Evolutionary conservation across 2,797 vertebrate species (phyloP).

Genomic region (Acanthis flammea): DNA sequence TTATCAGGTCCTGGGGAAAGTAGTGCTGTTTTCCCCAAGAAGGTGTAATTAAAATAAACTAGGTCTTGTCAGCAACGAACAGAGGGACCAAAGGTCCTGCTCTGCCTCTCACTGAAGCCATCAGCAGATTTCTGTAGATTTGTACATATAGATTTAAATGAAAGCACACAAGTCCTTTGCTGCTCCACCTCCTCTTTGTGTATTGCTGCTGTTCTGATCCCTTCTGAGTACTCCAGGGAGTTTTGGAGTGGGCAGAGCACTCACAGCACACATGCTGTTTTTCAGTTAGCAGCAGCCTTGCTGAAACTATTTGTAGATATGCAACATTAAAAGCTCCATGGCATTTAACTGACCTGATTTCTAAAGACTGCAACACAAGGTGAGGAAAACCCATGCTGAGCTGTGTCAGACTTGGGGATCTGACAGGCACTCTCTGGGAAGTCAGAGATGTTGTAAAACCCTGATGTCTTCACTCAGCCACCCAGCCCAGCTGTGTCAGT

Average conservation of each 20-base stretch:
- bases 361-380: not conserved
- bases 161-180: not conserved
- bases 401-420: not conserved
- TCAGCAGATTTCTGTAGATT: not conserved
- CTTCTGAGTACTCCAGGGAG: not conserved
- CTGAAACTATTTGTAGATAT: not conserved
- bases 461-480: not conserved
- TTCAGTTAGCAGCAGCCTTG: not conserved
- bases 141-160: not conserved
- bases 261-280: not conserved
- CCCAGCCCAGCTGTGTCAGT: not conserved
- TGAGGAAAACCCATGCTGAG: not conserved
- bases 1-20: not conserved
- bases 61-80: not conserved
- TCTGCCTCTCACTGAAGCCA: not conserved
- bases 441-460: not conserved
- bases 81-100: not conserved
- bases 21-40: not conserved
- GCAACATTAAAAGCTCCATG: not conserved
- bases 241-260: not conserved
- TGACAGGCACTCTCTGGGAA: not conserved
- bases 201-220: not conserved
- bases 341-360: not conserved
- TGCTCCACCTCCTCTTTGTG: not conserved
- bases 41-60: not conserved